Conservation (phyloP, 35 echinoderm and acorn worm species). For the Acanthaster planci region DNA sequence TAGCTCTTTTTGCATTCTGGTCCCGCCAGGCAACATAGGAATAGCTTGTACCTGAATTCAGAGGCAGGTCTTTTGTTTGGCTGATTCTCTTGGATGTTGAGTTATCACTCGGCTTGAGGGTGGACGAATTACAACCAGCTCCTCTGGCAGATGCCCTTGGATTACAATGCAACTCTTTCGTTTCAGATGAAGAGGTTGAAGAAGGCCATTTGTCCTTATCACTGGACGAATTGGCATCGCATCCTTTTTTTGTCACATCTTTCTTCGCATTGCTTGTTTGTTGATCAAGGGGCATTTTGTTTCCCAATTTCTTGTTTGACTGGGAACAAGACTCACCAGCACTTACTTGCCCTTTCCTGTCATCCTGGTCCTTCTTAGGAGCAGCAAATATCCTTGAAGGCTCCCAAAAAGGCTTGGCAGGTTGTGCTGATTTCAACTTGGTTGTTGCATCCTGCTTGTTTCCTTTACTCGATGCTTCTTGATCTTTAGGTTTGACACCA, state of each 20-base stretch:
- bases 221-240: no score
- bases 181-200: no score
- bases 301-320: neutral
- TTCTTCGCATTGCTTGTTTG: no score
- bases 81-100: neutral
- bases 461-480: neutral
- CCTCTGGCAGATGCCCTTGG: no score
- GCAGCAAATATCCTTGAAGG: neutral
- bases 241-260: no score
- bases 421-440: neutral
- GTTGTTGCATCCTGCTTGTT: neutral
- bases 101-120: neutral
- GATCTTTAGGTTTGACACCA: neutral
- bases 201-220: no score
- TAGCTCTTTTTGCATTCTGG: neutral
- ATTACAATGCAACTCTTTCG: no score
- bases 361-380: neutral
- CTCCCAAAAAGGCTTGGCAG: constrained; percentile 1
- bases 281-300: no score
- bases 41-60: neutral
- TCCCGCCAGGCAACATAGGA: neutral
- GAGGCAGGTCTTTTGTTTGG: neutral
- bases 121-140: no score
- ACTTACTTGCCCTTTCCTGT: neutral
- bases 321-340: neutral